phyloP scores from a whole-genome alignment of 2,888 invertebrate species.

The Cataglyphis cursor region DNA sequence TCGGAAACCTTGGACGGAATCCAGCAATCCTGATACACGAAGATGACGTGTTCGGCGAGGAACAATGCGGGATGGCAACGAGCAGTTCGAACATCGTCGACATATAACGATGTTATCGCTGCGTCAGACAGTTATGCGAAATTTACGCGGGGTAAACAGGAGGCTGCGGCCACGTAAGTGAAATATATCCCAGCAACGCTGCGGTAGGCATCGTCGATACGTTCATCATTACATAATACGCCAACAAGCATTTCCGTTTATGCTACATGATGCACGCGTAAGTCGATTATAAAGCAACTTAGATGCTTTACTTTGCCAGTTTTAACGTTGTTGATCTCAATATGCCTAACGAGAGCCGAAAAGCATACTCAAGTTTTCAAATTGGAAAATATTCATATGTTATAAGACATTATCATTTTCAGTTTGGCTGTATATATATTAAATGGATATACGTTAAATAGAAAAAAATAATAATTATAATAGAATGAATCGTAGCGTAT shows the following conservation, averaged over 20 bases:
- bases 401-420: no score
- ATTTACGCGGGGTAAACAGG: conserved; percentile 79
- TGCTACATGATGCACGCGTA: conserved; percentile 13
- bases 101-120: conserved; percentile 81
- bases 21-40: conserved; percentile 45
- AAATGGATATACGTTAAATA: no score
- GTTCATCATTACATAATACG: conserved; percentile 39
- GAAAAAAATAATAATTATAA: no score
- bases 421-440: no score
- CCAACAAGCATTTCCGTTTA: conserved; percentile 45
- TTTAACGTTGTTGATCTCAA: not conserved
- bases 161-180: conserved; percentile 76
- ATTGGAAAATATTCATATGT: no score
- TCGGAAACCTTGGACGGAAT: conserved; percentile 14
- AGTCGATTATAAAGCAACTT: conserved; percentile 30
- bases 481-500: no score
- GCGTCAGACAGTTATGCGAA: conserved; percentile 82
- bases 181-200: conserved; percentile 74
- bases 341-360: not conserved
- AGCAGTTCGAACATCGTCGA: conserved; percentile 73
- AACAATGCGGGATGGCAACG: conserved; percentile 64
- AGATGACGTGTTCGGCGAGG: conserved; percentile 52
- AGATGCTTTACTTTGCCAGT: not conserved
- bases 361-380: not conserved
- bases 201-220: conserved; percentile 53